Percentiles rank a stretch among this genome's conserved stretches.
Conservation (phyloP, 2,113 vertebrate genomes). For the Nannobrachium achirus region DNA sequence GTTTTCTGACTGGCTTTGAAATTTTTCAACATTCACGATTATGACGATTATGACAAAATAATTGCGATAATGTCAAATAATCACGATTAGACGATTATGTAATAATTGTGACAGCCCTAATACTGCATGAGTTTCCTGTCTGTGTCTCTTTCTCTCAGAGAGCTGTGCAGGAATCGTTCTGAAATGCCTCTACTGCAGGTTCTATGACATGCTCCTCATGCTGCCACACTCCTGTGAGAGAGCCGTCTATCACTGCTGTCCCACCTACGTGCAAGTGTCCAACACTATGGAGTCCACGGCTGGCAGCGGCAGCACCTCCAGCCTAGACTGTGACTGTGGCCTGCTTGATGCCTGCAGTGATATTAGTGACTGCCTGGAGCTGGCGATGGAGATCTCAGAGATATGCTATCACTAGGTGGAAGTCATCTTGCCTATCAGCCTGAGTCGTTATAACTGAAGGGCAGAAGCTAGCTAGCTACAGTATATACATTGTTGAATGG, state of each 20-base stretch:
- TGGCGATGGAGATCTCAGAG: slow-evolving; percentile 83
- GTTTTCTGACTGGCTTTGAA: too few species aligned
- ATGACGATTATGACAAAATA: too few species aligned
- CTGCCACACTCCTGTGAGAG: slow-evolving; percentile 68
- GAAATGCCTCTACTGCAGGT: slow-evolving; percentile 80
- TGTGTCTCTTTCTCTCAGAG: slow-evolving; percentile 66
- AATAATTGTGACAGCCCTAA: too few species aligned
- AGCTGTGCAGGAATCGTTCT: slow-evolving; percentile 78
- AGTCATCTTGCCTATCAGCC: not conserved
- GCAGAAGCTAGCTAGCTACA: not conserved
- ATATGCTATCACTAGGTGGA: slow-evolving; percentile 75
- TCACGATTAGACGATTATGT: too few species aligned
- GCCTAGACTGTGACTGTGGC: slow-evolving; percentile 69
- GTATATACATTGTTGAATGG: not conserved
- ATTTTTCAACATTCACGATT: too few species aligned
- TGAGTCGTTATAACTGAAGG: too few species aligned
- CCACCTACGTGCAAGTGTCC: slow-evolving; percentile 63
- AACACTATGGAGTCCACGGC: slow-evolving; percentile 38
- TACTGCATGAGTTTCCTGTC: too few species aligned
- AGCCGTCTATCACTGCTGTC: slow-evolving; percentile 62
- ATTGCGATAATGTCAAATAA: too few species aligned
- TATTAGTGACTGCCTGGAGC: slow-evolving; percentile 77
- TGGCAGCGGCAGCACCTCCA: slow-evolving; percentile 55
- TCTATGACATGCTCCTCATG: slow-evolving; percentile 74
- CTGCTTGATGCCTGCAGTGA: slow-evolving; percentile 72